Evolutionary conservation across 2,888 invertebrate species (phyloP).

Genomic region (Yponomeuta malinellus): DNA sequence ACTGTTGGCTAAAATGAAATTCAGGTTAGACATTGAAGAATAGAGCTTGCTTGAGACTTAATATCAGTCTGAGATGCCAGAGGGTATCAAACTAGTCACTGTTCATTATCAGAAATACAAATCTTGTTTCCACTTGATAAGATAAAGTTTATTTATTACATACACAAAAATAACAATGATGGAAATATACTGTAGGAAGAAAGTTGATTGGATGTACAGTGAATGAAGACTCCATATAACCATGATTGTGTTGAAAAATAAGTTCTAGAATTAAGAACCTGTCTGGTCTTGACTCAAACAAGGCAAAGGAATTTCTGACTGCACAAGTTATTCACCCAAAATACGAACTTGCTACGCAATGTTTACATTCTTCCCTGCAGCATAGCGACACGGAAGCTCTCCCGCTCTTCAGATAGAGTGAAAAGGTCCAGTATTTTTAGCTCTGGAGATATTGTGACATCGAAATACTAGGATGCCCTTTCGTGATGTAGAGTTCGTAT

Average conservation of each 20-base stretch:
- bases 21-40: too few species aligned
- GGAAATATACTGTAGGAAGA: not conserved
- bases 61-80: not conserved
- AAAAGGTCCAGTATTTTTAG: not conserved
- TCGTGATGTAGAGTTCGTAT: not conserved
- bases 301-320: not conserved
- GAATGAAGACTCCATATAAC: not conserved
- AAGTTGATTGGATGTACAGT: not conserved
- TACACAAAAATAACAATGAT: not conserved
- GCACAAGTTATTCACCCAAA: not conserved
- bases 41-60: too few species aligned
- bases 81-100: not conserved
- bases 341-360: not conserved
- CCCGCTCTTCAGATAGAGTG: not conserved
- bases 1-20: too few species aligned
- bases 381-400: not conserved
- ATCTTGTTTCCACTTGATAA: not conserved
- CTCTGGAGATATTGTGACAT: conserved; percentile 4
- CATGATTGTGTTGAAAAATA: not conserved
- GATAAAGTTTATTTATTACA: not conserved
- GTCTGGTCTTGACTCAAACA: not conserved
- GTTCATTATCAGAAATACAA: not conserved
- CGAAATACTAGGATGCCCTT: not conserved
- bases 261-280: not conserved
- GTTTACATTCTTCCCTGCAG: not conserved